Conservation (phyloP, 2,797 vertebrate genomes). For the Pseudomugil tenellus region DNA sequence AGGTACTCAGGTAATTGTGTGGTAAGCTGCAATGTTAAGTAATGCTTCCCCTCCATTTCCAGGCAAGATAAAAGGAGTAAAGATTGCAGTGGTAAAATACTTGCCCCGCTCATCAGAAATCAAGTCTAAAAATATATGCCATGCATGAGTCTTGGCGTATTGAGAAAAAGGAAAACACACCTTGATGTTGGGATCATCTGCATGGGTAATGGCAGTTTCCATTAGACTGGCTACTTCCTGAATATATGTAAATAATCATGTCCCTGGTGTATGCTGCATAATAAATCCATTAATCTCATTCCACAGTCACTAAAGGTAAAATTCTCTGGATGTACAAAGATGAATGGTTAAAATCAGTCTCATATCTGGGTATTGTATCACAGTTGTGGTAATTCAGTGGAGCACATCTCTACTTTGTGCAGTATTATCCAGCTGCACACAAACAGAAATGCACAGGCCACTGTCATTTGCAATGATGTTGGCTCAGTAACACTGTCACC, state of each 20-base stretch:
- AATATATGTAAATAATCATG: conserved; percentile 69
- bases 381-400: conserved; percentile 65
- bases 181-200: conserved; percentile 70
- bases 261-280: conserved; percentile 58
- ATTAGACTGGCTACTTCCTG: conserved; percentile 58
- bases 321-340: conserved; percentile 42
- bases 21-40: conserved; percentile 81
- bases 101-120: conserved; percentile 54
- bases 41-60: conserved; percentile 78
- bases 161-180: conserved; percentile 50
- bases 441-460: conserved; percentile 71
- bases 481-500: conserved; percentile 76
- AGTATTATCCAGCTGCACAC: conserved; percentile 46
- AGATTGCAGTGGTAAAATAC: conserved; percentile 65
- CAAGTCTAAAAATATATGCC: conserved; percentile 72
- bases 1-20: conserved; percentile 85
- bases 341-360: conserved; percentile 57
- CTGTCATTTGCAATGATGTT: conserved; percentile 75
- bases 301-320: conserved; percentile 53
- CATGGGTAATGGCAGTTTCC: conserved; percentile 57
- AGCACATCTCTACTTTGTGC: conserved; percentile 67
- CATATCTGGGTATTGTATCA: conserved; percentile 54
- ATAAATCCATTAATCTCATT: conserved; percentile 70
- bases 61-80: conserved; percentile 73
- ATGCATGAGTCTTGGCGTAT: conserved; percentile 40